Evolutionary conservation across 2,113 vertebrate species (phyloP), one percentile per base, ranked within the genome.

Genomic region (Rhabdornis inornatus): DNA sequence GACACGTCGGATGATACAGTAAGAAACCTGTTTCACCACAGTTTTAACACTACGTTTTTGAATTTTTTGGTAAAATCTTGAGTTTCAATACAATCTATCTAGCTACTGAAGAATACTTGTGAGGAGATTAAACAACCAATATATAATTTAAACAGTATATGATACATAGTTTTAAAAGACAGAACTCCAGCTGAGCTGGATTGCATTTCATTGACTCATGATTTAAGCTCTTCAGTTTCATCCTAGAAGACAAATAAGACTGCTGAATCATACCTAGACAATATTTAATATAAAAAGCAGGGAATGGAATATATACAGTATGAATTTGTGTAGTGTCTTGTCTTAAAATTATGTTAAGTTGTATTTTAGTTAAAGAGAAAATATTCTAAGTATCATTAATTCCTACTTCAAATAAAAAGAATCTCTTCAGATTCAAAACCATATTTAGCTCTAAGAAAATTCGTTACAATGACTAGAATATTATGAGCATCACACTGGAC

Each of bases 201-300:
- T 69, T 87, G 57, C 33, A 63, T 87, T 94, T 94, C 87, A 86
- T 91, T 94, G 39, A 84, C 30, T 91, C 77, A 81, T 61, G 84
- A 45, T 49, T 89, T 90, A 72, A 31, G 15, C 30, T 87, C 61
- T 77, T 75, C 52, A 92, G n/a, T 95, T 96, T 93, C 31, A 80
- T 87, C 11, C 10, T 71, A 42, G 88, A 61, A 94, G 78, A 61
- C 13, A 92, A 50, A 71, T 45, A 85, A 83, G 44, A 65, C 35
- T 65, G 44, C 30, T 55, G 50, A 59, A 72, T 75, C 20, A 59
- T 45, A 68, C 7, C 5, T 7, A 75, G 40, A 8, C 7, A 72
- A 39, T 56, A 77, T 52, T 83, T 71, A 61, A 50, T 70, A 68
- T 22, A 76, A 68, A 22, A 31, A 39, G 1, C 5, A 9, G 1